Evolutionary conservation across 2,113 vertebrate species (phyloP), one percentile per base, ranked within the genome.

Genomic region (Ondatra zibethicus): DNA sequence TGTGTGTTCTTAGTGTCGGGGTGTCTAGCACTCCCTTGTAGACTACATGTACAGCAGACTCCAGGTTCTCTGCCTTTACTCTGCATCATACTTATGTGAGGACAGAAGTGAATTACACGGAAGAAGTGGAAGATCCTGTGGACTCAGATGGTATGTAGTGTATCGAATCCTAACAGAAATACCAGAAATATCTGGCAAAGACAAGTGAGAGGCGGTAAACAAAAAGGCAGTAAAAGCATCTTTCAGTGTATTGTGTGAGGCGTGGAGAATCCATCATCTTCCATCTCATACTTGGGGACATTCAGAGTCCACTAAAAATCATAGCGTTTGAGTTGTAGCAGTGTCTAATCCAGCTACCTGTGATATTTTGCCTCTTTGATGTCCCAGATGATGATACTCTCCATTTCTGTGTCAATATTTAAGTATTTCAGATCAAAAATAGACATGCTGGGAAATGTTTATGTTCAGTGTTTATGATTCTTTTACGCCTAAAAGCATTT

Each of bases 61-160:
- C 73, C 73, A 63, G 25, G 17, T 92, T 97, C 58, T 87, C 0
- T 95, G 98, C 85, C 98, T 99, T 99, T 98, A 99, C 98, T 85
- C 91, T 7, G 94, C 73, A 4, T 0, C 96, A 91, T 98, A 99
- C 99, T 98, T 99, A 99, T 98, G 99, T 99, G 96, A 99, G 99
- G 98, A 99, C 99, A 93, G 99, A 99, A 98, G 99, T 99, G 61
- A 99, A 99, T 98, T 99, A 99, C 98, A 99, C 99, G 45, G 99
- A 99, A 97, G 99, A 99, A 94, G 99, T 99, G 85, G 99, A 99
- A 76, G 99, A 99, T 92, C 99, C 99, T 5, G 98, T 99, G 68
- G 99, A 99, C 98, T 99, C 99, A 9, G 99, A 99, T 76, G 99
- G 99, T 99, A 98, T 95, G 99, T 97, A 88, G 70, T 76, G 72